Conservation (phyloP, 1,140 invertebrate genomes). For the Parapsyche elsis region DNA sequence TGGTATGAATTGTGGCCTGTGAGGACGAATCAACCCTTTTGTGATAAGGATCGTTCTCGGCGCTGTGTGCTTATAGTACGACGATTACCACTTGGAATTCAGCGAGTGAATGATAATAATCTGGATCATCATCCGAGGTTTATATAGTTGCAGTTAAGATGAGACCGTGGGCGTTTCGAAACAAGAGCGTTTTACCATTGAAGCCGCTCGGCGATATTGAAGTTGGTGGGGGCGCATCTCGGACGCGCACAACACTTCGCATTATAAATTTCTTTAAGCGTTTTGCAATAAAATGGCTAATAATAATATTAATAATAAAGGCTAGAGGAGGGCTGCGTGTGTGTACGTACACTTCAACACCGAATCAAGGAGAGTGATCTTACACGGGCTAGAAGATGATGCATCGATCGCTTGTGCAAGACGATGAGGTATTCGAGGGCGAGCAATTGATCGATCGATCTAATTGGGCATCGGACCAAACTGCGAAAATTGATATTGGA, state of each 20-base stretch:
- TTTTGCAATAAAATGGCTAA: not conserved
- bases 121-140: conserved; percentile 40
- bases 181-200: conserved; percentile 29
- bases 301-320: not conserved
- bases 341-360: not conserved
- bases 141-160: conserved; percentile 42
- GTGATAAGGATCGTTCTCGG: too few relatives aligned
- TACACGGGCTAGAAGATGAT: not conserved
- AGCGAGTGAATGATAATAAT: conserved; percentile 44
- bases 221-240: not conserved
- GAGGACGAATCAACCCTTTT: too few relatives aligned
- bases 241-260: not conserved
- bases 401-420: not conserved
- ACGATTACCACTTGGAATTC: conserved; percentile 44
- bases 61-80: not conserved
- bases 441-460: not conserved
- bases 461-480: conserved; percentile 21
- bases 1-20: too few relatives aligned
- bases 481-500: conserved; percentile 12
- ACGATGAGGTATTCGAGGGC: not conserved
- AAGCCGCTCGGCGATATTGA: not conserved
- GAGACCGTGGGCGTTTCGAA: conserved; percentile 43
- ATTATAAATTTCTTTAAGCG: not conserved
- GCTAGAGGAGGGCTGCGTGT: not conserved
- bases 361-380: not conserved